Evolutionary conservation across 2,113 vertebrate genomes (phyloP).

Genomic region (Aphyosemion australe): DNA sequence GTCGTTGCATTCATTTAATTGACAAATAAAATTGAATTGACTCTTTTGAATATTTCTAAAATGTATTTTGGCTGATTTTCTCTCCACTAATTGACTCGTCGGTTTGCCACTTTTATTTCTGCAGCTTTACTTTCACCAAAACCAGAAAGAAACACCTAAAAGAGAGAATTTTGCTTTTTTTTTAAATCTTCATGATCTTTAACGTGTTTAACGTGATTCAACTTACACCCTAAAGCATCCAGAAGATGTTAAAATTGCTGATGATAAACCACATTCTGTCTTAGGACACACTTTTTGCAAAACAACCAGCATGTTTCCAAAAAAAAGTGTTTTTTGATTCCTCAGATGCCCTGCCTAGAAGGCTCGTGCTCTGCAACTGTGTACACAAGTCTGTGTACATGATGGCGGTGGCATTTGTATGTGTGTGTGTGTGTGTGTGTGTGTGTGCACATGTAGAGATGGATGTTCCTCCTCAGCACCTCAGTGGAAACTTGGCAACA

Average conservation of each 20-base stretch:
- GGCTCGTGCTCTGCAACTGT: slow-evolving; percentile 14
- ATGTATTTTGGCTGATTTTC: no score
- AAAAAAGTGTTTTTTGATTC: slow-evolving; percentile 15
- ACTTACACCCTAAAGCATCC: no score
- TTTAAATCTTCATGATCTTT: not conserved
- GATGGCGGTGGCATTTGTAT: slow-evolving; percentile 29
- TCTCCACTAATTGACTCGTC: no score
- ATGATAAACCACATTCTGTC: no score
- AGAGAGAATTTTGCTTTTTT: not conserved
- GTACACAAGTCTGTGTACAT: slow-evolving; percentile 32
- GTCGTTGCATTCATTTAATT: no score
- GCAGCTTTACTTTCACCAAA: no score
- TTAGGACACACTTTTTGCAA: not conserved
- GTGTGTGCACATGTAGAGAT: slow-evolving; percentile 13
- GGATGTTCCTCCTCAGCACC: slow-evolving; percentile 42
- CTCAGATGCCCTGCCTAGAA: not conserved
- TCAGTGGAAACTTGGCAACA: slow-evolving; percentile 68
- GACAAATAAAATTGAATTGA: no score
- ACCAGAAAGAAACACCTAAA: no score
- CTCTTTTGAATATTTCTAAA: no score
- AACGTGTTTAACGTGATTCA: no score
- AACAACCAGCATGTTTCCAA: slow-evolving; percentile 3
- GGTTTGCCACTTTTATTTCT: no score
- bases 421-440: slow-evolving; percentile 28
- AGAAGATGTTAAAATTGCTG: no score